phyloP scores from a whole-genome alignment of 2,888 invertebrate genomes.

The Bhutanitis thaidina region DNA sequence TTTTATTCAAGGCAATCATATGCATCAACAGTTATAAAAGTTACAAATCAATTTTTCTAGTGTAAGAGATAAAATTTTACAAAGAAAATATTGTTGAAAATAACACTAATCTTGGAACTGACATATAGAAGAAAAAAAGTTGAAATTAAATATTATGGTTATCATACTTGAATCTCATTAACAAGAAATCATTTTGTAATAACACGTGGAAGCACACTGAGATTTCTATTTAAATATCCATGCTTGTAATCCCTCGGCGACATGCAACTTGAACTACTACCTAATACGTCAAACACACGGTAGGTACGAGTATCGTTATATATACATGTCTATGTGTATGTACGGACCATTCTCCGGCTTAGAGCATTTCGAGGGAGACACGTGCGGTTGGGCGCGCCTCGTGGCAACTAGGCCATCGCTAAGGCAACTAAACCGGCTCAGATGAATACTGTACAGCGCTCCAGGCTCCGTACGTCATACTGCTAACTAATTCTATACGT shows the following conservation, averaged over 20 bases:
- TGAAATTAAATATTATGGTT: no score
- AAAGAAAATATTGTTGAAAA: no score
- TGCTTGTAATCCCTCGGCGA: background rate
- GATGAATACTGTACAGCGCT: conserved; percentile 18
- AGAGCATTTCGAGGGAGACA: conserved; percentile 20
- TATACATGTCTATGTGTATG: background rate
- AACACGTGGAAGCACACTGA: background rate
- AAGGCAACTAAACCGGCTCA: conserved; percentile 25
- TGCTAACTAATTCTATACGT: background rate
- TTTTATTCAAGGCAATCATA: no score
- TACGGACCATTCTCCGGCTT: conserved; percentile 16
- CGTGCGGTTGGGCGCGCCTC: conserved; percentile 24
- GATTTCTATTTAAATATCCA: background rate
- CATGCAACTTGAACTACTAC: background rate
- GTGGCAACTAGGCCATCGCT: conserved; percentile 32
- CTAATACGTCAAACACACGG: conserved; percentile 14
- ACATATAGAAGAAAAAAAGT: no score
- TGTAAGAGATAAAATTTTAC: no score
- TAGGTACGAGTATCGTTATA: background rate
- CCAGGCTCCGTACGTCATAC: background rate
- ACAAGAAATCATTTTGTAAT: no score
- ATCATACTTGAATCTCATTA: no score
- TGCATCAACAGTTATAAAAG: no score
- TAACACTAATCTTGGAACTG: no score
- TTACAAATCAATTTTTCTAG: no score